Conservation (phyloP, 2,797 vertebrate species). For the Spinus olivaceus region DNA sequence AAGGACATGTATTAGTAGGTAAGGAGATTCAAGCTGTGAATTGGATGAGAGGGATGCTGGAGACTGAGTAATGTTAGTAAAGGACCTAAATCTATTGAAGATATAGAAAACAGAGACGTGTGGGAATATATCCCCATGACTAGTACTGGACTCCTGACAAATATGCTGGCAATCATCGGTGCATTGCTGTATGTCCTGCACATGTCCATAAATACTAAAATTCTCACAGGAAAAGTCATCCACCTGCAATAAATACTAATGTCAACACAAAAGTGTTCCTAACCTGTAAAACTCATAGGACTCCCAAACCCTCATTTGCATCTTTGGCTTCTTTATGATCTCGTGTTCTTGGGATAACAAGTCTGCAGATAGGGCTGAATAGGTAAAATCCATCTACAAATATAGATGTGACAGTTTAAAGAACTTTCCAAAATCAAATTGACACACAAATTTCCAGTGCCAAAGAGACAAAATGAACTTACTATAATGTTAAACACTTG, state of each 20-base stretch:
- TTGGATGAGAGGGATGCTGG: neutral
- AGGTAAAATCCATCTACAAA: neutral
- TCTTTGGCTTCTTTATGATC: neutral
- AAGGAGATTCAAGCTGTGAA: constrained; percentile 39
- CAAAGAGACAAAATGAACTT: neutral
- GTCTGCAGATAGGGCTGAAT: neutral
- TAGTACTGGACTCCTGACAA: neutral
- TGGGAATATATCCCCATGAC: neutral
- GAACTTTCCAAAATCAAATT: neutral
- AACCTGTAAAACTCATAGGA: neutral
- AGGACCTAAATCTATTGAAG: constrained; percentile 4
- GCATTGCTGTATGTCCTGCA: neutral
- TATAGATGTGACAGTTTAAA: rapidly evolving
- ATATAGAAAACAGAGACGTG: neutral
- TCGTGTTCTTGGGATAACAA: neutral
- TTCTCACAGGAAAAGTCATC: neutral
- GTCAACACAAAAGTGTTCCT: neutral
- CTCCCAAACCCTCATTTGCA: neutral
- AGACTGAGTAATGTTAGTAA: neutral
- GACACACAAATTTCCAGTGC: neutral
- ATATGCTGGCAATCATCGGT: neutral
- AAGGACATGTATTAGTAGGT: neutral
- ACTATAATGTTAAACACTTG: neutral
- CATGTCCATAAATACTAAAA: neutral
- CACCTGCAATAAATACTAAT: neutral